phyloP scores from a whole-genome alignment of 1,140 invertebrate species.

The Akabosia matsudoensis region DNA sequence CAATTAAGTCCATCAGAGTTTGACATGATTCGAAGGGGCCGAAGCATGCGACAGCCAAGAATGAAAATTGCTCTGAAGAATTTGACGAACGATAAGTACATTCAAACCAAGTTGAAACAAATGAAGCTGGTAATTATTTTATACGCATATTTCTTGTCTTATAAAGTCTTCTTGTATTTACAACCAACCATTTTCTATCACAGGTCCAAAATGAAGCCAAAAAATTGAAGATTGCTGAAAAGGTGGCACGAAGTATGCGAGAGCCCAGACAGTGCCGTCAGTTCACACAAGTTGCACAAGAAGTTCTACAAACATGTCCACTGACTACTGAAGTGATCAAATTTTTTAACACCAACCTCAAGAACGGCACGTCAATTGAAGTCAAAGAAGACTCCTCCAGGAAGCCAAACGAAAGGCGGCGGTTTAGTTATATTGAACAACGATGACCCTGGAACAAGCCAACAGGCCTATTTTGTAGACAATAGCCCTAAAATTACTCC shows the following conservation, averaged over 20 bases:
- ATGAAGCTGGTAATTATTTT: constrained; percentile 4
- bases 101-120: neutral
- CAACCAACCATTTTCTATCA: too few relatives aligned
- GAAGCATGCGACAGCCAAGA: neutral
- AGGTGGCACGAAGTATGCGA: neutral
- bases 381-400: neutral
- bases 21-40: neutral
- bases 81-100: neutral
- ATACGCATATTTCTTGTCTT: too few relatives aligned
- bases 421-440: constrained; percentile 10
- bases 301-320: constrained; percentile 7
- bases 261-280: constrained; percentile 4
- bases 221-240: constrained; percentile 3
- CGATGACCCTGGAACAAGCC: neutral
- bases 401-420: neutral
- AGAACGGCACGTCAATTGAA: neutral
- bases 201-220: neutral
- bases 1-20: neutral
- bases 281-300: constrained; percentile 1
- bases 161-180: neutral
- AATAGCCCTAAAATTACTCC: neutral
- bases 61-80: neutral
- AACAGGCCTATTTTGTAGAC: constrained; percentile 16
- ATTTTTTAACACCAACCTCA: constrained; percentile 6
- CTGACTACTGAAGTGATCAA: constrained; percentile 10